Evolutionary conservation across 2,888 invertebrate genomes (phyloP).

Genomic region (Byasa hedistus): DNA sequence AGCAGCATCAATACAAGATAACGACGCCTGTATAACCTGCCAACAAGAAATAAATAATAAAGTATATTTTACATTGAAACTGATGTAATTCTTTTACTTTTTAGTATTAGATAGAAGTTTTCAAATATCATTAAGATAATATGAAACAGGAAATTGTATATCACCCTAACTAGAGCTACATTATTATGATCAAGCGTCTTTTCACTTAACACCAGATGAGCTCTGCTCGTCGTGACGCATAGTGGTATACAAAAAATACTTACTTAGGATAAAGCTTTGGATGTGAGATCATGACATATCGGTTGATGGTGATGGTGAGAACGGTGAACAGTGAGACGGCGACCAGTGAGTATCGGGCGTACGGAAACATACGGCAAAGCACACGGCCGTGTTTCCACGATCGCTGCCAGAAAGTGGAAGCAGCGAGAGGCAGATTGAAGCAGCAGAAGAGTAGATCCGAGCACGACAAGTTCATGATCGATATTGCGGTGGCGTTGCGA

Average conservation of each 20-base stretch:
- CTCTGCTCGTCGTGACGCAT: neutral
- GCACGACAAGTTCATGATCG: slow-evolving; percentile 89
- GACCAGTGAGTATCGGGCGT: slow-evolving; percentile 86
- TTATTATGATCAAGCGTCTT: too few relatives aligned
- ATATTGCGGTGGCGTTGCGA: slow-evolving; percentile 89
- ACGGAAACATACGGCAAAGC: slow-evolving; percentile 86
- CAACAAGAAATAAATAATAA: slow-evolving; percentile 32
- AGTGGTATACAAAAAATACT: slow-evolving; percentile 45
- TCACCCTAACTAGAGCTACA: too few relatives aligned
- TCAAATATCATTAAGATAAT: too few relatives aligned
- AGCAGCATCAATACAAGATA: slow-evolving; percentile 86
- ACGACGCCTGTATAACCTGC: slow-evolving; percentile 84
- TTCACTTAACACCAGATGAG: too few relatives aligned
- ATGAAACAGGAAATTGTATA: too few relatives aligned
- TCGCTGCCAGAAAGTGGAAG: slow-evolving; percentile 86
- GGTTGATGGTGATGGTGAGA: slow-evolving; percentile 89
- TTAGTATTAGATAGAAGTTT: too few relatives aligned
- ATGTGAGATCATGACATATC: slow-evolving; percentile 91
- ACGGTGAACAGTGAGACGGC: slow-evolving; percentile 90
- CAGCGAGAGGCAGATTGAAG: slow-evolving; percentile 88
- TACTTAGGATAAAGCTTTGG: slow-evolving; percentile 88
- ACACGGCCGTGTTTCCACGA: slow-evolving; percentile 85
- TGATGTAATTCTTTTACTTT: too few relatives aligned
- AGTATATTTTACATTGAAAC: neutral
- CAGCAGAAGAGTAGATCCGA: slow-evolving; percentile 90